phyloP scores from a whole-genome alignment of 2,797 vertebrate genomes.

The Lepilemur ruficaudatus region DNA sequence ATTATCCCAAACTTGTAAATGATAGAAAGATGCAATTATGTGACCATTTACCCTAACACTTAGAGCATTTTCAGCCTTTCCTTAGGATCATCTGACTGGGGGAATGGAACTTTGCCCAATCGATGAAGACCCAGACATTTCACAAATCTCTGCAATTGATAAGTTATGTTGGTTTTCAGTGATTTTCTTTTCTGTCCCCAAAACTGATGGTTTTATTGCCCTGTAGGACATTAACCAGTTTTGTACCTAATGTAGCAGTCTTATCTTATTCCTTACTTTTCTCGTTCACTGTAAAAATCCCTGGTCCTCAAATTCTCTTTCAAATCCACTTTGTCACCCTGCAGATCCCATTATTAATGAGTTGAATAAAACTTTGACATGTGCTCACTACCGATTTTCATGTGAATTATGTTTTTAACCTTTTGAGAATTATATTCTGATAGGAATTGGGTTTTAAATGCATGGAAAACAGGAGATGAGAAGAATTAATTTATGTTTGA shows the following conservation, averaged over 20 bases:
- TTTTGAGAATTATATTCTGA: conserved; percentile 20
- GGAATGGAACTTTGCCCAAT: neutral
- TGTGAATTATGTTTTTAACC: neutral
- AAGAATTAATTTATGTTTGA: neutral
- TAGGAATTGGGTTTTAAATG: neutral
- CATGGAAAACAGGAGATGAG: neutral
- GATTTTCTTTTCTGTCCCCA: conserved; percentile 16
- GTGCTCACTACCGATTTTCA: neutral
- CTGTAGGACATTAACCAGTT: neutral
- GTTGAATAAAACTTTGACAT: neutral
- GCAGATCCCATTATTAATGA: neutral
- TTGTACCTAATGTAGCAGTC: neutral
- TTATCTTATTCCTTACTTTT: neutral
- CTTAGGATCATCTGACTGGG: neutral
- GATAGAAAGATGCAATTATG: neutral
- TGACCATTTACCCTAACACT: neutral
- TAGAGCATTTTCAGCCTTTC: neutral
- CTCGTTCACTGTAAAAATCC: neutral
- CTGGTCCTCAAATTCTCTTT: neutral
- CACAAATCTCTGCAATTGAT: neutral
- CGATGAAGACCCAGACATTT: neutral
- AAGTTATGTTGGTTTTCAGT: neutral
- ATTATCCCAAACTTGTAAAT: neutral
- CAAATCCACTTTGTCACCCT: neutral
- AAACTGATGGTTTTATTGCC: neutral